Conservation (phyloP, 2,113 vertebrate species). For the Ramphastos sulfuratus region DNA sequence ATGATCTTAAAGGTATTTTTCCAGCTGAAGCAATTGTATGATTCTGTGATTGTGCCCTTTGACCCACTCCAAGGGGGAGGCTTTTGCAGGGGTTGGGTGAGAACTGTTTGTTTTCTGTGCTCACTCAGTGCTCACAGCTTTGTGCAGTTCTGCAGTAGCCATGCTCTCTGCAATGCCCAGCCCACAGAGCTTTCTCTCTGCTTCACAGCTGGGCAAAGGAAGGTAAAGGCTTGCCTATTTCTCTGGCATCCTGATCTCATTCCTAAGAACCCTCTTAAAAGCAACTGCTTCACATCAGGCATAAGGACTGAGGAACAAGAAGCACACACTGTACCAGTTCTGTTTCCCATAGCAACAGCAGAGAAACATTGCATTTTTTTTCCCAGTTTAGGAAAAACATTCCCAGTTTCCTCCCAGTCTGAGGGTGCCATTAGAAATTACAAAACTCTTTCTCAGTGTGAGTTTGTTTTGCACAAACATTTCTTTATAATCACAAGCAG, state of each 20-base stretch:
- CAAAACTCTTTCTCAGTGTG: not conserved
- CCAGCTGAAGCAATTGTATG: too few species aligned
- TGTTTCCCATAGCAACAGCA: constrained; percentile 10
- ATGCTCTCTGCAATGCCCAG: not conserved
- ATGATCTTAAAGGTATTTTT: too few species aligned
- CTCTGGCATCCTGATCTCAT: not conserved
- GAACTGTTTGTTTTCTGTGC: not conserved
- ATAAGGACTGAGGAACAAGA: not conserved
- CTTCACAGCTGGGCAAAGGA: not conserved
- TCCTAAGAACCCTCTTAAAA: not conserved
- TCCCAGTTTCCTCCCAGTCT: not conserved
- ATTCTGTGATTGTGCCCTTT: too few species aligned
- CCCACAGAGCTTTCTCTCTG: not conserved
- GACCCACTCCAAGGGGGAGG: not conserved
- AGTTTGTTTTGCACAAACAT: not conserved
- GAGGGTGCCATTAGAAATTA: not conserved
- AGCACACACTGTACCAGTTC: not conserved
- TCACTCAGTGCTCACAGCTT: not conserved
- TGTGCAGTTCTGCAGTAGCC: not conserved
- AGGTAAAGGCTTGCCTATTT: not conserved
- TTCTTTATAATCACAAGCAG: not conserved
- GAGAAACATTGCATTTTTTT: not conserved
- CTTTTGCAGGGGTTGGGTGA: not conserved
- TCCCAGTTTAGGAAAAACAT: not conserved
- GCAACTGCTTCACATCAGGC: not conserved